phyloP scores from a whole-genome alignment of 2,113 vertebrate genomes.

The Cnemophilus loriae region DNA sequence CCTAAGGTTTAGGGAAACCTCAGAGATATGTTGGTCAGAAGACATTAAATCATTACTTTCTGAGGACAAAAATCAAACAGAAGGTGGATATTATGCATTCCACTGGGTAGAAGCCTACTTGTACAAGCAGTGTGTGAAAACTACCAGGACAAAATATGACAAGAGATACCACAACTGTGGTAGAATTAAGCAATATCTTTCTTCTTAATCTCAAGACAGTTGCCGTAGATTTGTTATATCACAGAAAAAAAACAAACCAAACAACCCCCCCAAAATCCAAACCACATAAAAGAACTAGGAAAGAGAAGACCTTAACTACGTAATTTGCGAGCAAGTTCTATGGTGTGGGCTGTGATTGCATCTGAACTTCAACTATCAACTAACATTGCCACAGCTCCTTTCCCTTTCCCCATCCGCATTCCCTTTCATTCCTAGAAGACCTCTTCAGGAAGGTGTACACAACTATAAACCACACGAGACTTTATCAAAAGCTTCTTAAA shows the following conservation, averaged over 20 bases:
- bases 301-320: not conserved
- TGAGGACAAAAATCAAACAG: not conserved
- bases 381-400: not conserved
- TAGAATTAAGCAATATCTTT: not conserved
- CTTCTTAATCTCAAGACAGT: not conserved
- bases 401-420: not conserved
- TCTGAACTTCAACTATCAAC: not conserved
- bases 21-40: not conserved
- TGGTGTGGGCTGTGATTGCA: not conserved
- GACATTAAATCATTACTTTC: not conserved
- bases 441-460: not conserved
- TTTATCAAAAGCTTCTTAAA: not conserved
- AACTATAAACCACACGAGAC: not conserved
- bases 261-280: not conserved
- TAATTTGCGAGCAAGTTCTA: not conserved
- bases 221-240: not conserved
- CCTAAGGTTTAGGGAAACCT: not conserved
- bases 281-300: not conserved
- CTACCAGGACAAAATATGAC: not conserved
- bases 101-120: not conserved
- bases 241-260: not conserved
- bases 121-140: not conserved
- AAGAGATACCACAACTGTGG: not conserved
- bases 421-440: not conserved
- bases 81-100: not conserved